A percentile compares a stretch with the other conserved stretches of the same genome.
Evolutionary conservation across 2,113 vertebrate species (phyloP).

Genomic region (Ammodytes marinus): DNA sequence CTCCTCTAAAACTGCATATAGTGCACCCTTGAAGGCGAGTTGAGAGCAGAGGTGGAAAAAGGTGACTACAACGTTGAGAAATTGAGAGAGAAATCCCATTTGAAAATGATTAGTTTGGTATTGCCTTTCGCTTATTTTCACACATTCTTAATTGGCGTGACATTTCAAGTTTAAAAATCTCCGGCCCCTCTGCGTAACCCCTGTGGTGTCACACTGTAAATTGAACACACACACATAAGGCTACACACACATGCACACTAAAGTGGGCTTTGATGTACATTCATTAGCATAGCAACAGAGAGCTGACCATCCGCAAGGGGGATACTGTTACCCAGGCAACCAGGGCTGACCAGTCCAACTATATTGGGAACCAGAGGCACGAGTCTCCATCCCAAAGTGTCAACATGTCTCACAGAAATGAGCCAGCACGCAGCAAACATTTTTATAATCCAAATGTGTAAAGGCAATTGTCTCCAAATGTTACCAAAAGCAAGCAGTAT

Average conservation of each 20-base stretch:
- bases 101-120: conserved; percentile 58
- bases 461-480: conserved; percentile 18
- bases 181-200: conserved; percentile 50
- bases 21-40: not conserved
- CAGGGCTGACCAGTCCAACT: conserved; percentile 57
- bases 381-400: conserved; percentile 24
- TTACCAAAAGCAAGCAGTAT: not conserved
- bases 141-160: conserved; percentile 70
- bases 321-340: conserved; percentile 79
- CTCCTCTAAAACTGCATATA: too few species aligned
- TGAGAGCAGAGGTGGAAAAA: conserved; percentile 9
- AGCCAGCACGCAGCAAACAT: not conserved
- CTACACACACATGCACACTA: not conserved
- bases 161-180: conserved; percentile 62
- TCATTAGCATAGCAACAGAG: conserved; percentile 79
- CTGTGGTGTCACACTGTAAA: conserved; percentile 40
- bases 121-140: conserved; percentile 52
- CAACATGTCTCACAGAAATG: not conserved
- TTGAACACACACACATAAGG: conserved; percentile 18
- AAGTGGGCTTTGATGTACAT: conserved; percentile 63
- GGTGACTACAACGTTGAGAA: not conserved
- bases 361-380: conserved; percentile 52
- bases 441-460: not conserved
- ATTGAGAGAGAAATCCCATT: conserved; percentile 53
- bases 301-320: conserved; percentile 75